Conservation (phyloP, 1,140 invertebrate species). For the Drosophila suzukii region DNA sequence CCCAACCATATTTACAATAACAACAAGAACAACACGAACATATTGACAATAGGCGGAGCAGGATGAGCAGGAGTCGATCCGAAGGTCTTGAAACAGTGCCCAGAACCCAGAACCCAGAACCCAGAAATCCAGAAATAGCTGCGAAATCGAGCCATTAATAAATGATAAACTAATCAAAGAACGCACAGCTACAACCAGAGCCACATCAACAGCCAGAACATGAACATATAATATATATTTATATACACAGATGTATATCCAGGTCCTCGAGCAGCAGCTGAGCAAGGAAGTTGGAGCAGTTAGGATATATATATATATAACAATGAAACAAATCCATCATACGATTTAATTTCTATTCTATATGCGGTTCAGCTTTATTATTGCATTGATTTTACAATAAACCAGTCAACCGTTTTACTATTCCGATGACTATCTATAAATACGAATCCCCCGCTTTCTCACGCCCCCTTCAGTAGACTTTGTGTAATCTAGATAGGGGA, state of each 20-base stretch:
- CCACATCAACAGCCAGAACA: conserved; percentile 42
- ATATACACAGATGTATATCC: conserved; percentile 21
- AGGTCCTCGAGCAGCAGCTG: conserved; percentile 11
- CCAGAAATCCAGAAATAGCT: conserved; percentile 16
- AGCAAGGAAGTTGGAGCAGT: conserved; percentile 19
- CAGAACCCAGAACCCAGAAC: background rate
- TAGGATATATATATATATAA: conserved; percentile 24
- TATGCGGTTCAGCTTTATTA: conserved; percentile 85
- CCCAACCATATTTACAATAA: conserved; percentile 19
- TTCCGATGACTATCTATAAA: conserved; percentile 65
- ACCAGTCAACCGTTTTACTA: conserved; percentile 64
- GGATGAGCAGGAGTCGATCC: conserved; percentile 12
- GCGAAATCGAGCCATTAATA: conserved; percentile 37
- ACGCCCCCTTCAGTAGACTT: conserved; percentile 9
- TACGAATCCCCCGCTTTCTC: conserved; percentile 24
- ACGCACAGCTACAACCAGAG: conserved; percentile 47
- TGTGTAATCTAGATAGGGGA: conserved; percentile 9
- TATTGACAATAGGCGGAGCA: conserved; percentile 38
- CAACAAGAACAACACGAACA: conserved; percentile 45
- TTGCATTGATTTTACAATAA: conserved; percentile 77
- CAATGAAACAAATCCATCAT: conserved; percentile 76
- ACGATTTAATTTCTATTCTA: conserved; percentile 85
- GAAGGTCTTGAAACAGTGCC: conserved; percentile 18
- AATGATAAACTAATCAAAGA: conserved; percentile 41
- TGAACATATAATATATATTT: conserved; percentile 42